phyloP scores from a whole-genome alignment of 2,113 vertebrate genomes.

The Peucedramus taeniatus region DNA sequence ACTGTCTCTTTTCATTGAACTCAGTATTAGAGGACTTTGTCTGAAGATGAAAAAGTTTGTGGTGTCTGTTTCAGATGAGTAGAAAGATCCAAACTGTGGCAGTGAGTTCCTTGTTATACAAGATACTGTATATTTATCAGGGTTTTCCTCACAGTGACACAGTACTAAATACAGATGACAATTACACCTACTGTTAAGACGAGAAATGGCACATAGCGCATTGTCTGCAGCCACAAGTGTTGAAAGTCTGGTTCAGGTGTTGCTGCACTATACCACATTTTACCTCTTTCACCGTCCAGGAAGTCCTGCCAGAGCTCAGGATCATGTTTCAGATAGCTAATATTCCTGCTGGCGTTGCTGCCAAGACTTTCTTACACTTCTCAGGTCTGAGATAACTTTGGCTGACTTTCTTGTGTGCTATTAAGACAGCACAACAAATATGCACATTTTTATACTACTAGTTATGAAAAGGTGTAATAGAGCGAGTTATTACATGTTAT shows the following conservation, averaged over 20 bases:
- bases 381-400: not conserved
- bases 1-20: not conserved
- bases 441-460: not conserved
- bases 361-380: not conserved
- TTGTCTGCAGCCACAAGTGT: not conserved
- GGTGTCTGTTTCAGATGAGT: not conserved
- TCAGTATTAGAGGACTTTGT: not conserved
- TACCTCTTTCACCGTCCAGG: not conserved
- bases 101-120: not conserved
- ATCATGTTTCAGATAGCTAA: not conserved
- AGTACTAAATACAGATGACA: not conserved
- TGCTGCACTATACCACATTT: not conserved
- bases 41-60: not conserved
- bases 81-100: not conserved
- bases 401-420: not conserved
- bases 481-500: not conserved
- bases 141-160: not conserved
- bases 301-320: not conserved
- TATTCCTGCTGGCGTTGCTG: not conserved
- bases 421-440: not conserved
- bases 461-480: not conserved
- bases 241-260: not conserved
- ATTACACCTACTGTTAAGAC: accelerated
- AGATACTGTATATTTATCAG: not conserved
- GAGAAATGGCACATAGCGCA: accelerated